Evolutionary conservation across 2,797 vertebrate genomes (phyloP).

Genomic region (Etheostoma nigrum): DNA sequence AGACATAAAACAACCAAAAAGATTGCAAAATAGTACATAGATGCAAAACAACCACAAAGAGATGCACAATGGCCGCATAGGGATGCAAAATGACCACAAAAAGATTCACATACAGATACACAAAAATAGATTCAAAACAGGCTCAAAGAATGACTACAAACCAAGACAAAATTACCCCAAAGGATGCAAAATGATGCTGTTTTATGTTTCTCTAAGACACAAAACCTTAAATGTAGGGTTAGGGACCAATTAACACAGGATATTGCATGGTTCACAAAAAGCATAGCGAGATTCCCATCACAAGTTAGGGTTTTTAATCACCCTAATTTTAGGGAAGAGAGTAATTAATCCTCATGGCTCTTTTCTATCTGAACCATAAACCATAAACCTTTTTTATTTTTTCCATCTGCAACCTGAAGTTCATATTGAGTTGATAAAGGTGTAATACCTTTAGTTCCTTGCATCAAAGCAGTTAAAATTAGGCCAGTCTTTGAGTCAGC

Average conservation of each 20-base stretch:
- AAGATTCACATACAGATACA: too few species aligned
- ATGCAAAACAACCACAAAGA: neutral
- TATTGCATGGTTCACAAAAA: slow-evolving; percentile 9
- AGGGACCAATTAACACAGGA: slow-evolving; percentile 24
- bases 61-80: neutral
- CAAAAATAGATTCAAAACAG: neutral
- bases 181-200: neutral
- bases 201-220: neutral
- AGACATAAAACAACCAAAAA: neutral
- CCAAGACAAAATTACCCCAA: too few species aligned
- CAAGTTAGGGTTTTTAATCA: neutral
- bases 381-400: neutral
- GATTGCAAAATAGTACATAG: neutral
- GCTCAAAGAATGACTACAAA: neutral
- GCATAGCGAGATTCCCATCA: neutral
- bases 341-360: neutral
- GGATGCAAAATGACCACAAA: neutral
- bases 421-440: slow-evolving; percentile 16
- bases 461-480: slow-evolving; percentile 64
- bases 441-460: slow-evolving; percentile 50
- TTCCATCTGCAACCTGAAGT: slow-evolving; percentile 16
- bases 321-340: neutral
- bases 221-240: neutral
- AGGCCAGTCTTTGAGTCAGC: slow-evolving; percentile 78
- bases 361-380: neutral